These are phyloP conservation scores for Crotalus tigris DNA, from an alignment of 2,113 vertebrate species.

Conservation along the genomic window DNA sequence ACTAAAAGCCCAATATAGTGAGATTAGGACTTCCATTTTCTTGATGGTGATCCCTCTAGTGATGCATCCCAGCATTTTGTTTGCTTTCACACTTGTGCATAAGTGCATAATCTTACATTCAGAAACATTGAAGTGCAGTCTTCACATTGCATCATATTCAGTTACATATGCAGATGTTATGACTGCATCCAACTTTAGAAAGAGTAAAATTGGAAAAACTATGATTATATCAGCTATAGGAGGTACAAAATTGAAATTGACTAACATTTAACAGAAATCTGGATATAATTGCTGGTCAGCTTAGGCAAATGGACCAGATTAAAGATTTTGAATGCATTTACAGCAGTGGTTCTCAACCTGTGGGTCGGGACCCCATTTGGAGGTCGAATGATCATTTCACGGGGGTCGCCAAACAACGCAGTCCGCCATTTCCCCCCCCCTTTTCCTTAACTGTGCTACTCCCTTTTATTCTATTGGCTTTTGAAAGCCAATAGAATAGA, in stretches of 20 bases:
- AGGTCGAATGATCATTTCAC: too few species aligned
- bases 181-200: neutral
- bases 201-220: neutral
- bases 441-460: too few species aligned
- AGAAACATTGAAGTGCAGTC: neutral
- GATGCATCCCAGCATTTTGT: neutral
- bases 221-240: neutral
- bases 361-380: too few species aligned
- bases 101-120: neutral
- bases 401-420: too few species aligned
- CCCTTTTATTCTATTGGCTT: too few species aligned
- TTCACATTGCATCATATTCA: neutral
- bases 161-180: neutral
- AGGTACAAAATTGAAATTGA: neutral
- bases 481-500: too few species aligned
- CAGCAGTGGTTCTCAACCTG: too few species aligned
- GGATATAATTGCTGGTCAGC: neutral
- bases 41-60: neutral
- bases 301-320: neutral
- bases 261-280: neutral
- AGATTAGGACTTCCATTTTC: neutral
- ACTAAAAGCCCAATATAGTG: neutral
- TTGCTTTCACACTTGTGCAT: neutral
- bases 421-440: too few species aligned
- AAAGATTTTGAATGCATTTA: neutral